phyloP scores from a whole-genome alignment of 92 coral and sea anemone genomes.

The Umimayanthus kanabou region DNA sequence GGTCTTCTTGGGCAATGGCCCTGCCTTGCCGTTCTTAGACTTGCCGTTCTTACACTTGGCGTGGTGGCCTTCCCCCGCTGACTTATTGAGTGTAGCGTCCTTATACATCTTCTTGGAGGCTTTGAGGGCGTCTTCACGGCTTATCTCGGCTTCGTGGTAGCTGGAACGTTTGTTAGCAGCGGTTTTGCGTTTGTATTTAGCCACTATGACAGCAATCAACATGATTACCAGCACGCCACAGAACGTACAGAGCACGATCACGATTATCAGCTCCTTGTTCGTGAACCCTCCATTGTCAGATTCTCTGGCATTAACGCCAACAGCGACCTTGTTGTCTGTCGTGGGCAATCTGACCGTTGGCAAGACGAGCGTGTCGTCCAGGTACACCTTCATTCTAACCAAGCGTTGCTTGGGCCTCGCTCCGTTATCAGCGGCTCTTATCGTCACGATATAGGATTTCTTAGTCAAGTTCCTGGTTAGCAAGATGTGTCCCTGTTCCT shows the following conservation, averaged over 20 bases:
- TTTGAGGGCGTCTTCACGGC: slow-evolving; percentile 81
- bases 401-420: slow-evolving; percentile 46
- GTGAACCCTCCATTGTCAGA: slow-evolving; percentile 51
- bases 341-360: neutral
- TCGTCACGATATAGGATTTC: slow-evolving; percentile 56
- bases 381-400: slow-evolving; percentile 51
- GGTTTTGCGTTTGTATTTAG: slow-evolving; percentile 60
- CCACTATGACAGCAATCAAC: slow-evolving; percentile 53
- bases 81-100: slow-evolving; percentile 66
- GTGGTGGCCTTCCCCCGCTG: slow-evolving; percentile 44
- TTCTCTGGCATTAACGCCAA: slow-evolving; percentile 44
- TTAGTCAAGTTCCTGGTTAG: slow-evolving; percentile 54
- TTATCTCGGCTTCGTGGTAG: slow-evolving; percentile 80
- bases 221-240: slow-evolving; percentile 56
- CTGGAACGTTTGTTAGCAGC: slow-evolving; percentile 55
- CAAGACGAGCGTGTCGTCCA: slow-evolving; percentile 27
- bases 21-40: slow-evolving; percentile 10
- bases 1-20: slow-evolving; percentile 1
- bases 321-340: slow-evolving; percentile 34
- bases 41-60: neutral
- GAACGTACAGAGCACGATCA: slow-evolving; percentile 68
- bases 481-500: slow-evolving; percentile 67
- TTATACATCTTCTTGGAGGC: slow-evolving; percentile 92
- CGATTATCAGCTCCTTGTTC: slow-evolving; percentile 69
- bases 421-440: slow-evolving; percentile 76